These are phyloP conservation scores for Tipula vernalis DNA, from an alignment of 2,888 invertebrate genomes.

Conservation along the genomic window DNA sequence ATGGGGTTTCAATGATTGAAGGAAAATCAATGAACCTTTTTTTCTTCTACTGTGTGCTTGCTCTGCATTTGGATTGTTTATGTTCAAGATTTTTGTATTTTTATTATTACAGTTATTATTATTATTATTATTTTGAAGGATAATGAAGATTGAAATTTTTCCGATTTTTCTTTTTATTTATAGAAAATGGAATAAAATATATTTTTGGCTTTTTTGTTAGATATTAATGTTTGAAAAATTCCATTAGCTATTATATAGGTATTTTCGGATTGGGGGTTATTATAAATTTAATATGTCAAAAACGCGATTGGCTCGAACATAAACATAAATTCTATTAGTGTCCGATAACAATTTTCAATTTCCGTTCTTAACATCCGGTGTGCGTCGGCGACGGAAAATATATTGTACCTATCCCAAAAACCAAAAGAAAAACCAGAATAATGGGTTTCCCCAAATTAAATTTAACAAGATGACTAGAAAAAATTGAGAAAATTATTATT, in stretches of 20 bases:
- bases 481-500: neutral
- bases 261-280: neutral
- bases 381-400: neutral
- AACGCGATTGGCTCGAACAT: neutral
- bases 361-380: neutral
- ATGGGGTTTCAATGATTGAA: neutral
- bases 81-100: neutral
- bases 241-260: neutral
- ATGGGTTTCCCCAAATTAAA: neutral
- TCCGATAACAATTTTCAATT: neutral
- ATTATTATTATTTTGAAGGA: neutral
- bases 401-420: neutral
- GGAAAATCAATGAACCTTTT: slow-evolving; percentile 4
- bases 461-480: neutral
- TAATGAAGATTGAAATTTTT: neutral
- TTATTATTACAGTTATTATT: neutral
- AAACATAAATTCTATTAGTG: neutral
- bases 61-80: neutral
- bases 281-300: neutral
- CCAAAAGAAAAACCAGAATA: neutral
- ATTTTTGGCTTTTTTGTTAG: neutral
- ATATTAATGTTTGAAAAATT: neutral
- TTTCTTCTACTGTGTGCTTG: neutral
- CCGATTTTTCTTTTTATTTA: neutral
- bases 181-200: neutral